phyloP scores from a whole-genome alignment of 2,113 vertebrate species.

The Phalacrocorax pelagicus region DNA sequence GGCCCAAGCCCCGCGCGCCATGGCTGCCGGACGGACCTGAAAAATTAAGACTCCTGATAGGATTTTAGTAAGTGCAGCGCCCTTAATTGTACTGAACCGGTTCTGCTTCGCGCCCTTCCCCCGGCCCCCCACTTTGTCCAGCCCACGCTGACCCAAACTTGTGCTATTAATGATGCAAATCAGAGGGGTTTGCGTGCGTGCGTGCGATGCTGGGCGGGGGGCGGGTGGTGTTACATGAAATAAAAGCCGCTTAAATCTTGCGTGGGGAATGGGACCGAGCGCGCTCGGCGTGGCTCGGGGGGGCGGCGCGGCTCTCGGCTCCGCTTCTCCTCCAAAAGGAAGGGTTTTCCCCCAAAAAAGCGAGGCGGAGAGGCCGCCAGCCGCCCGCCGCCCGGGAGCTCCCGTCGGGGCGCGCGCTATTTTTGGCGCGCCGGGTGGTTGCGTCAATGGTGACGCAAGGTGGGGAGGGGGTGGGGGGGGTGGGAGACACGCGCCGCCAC shows the following conservation, averaged over 20 bases:
- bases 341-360: neutral
- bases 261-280: neutral
- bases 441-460: constrained; percentile 74
- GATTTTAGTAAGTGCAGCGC: neutral
- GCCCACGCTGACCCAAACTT: neutral
- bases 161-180: neutral
- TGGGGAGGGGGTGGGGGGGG: no score
- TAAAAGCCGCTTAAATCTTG: neutral
- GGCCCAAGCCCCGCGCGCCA: neutral
- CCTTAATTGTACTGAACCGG: neutral
- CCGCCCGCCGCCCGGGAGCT: constrained; percentile 5
- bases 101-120: neutral
- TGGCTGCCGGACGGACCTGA: neutral
- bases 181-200: neutral
- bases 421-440: constrained; percentile 74
- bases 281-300: neutral
- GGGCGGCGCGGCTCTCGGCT: no score
- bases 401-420: constrained; percentile 71
- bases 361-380: neutral
- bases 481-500: no score
- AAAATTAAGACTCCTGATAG: neutral
- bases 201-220: no score
- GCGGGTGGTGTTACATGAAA: neutral
- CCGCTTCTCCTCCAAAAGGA: no score
- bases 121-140: neutral